Conservation (phyloP, 2,797 vertebrate genomes). For the Aldrovandia affinis region DNA sequence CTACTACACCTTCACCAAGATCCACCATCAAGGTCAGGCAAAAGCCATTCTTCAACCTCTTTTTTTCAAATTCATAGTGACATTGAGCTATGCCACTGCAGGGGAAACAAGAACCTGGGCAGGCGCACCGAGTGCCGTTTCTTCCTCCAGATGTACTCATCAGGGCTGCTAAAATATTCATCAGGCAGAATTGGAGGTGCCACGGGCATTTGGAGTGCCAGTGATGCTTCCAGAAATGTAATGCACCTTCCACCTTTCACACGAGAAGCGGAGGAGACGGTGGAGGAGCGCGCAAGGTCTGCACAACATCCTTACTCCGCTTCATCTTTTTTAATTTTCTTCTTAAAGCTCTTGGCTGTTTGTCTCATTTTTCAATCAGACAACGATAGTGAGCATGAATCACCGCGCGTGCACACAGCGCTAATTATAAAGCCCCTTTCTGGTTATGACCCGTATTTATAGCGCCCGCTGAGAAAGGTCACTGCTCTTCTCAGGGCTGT, state of each 20-base stretch:
- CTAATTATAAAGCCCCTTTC: slow-evolving; percentile 15
- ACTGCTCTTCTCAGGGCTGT: slow-evolving; percentile 16
- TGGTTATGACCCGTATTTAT: slow-evolving; percentile 20
- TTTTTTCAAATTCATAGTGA: not conserved
- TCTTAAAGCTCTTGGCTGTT: not conserved
- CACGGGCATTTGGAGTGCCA: not conserved
- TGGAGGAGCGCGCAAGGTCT: not conserved
- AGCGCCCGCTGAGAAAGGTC: slow-evolving; percentile 15
- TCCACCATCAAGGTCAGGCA: too few relatives aligned
- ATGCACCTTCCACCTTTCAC: not conserved
- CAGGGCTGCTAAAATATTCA: slow-evolving; percentile 19
- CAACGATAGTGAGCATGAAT: not conserved
- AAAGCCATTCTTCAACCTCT: not conserved
- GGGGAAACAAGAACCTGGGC: not conserved
- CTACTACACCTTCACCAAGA: too few relatives aligned
- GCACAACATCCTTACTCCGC: not conserved
- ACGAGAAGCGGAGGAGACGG: not conserved
- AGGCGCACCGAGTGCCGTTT: not conserved
- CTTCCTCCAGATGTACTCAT: slow-evolving; percentile 3
- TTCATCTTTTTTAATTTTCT: not conserved
- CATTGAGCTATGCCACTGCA: not conserved
- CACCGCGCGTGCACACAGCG: not conserved
- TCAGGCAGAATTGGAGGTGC: slow-evolving; percentile 3
- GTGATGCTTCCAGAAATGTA: not conserved
- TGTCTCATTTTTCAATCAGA: not conserved